Percentiles rank a stretch among this genome's conserved stretches.
phyloP scores from a whole-genome alignment of 2,888 invertebrate species.

The Machimus atricapillus region DNA sequence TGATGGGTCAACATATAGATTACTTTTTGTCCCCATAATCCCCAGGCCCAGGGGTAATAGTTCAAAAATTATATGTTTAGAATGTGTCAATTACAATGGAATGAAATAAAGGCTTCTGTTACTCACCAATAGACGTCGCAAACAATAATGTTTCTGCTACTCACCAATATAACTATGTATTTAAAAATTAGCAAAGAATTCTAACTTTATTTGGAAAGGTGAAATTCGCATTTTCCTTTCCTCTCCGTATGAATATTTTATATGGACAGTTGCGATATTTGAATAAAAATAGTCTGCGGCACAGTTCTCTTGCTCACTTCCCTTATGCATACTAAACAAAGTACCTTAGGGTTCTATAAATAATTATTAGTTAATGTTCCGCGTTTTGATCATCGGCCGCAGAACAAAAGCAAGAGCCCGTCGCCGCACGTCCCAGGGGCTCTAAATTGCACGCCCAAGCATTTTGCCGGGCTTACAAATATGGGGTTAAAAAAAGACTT shows the following conservation, averaged over 20 bases:
- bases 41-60: too few species aligned
- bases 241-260: neutral
- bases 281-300: neutral
- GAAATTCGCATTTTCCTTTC: too few species aligned
- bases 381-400: neutral
- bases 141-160: too few species aligned
- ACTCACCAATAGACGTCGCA: too few species aligned
- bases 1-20: too few species aligned
- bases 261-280: neutral
- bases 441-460: neutral
- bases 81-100: too few species aligned
- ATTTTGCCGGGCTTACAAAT: neutral
- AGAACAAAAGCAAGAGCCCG: neutral
- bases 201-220: too few species aligned
- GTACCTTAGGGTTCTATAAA: neutral
- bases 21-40: too few species aligned
- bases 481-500: neutral
- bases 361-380: neutral
- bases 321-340: neutral
- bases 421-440: neutral
- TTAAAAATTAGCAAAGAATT: too few species aligned
- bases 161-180: too few species aligned
- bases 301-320: neutral
- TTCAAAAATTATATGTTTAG: too few species aligned
- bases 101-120: too few species aligned